Percentiles rank a stretch among this genome's conserved stretches.
Evolutionary conservation across 2,888 invertebrate species (phyloP).

Genomic region (Macrosoma leucophasiata): DNA sequence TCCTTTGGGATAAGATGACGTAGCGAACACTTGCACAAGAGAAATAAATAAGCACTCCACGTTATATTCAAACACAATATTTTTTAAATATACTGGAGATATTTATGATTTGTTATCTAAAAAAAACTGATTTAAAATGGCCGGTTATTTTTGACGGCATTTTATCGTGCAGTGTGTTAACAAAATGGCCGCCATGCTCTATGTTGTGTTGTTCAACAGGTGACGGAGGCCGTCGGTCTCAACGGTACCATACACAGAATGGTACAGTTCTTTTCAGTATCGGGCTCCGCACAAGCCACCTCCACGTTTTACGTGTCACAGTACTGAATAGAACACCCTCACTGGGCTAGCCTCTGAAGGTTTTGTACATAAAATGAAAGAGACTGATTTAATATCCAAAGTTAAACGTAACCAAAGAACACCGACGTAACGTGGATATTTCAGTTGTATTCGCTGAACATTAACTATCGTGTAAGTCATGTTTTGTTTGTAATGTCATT

Average conservation of each 20-base stretch:
- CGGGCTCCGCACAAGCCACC: conserved; percentile 76
- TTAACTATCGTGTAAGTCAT: conserved; percentile 72
- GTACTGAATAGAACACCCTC: conserved; percentile 63
- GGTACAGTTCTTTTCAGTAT: conserved; percentile 79
- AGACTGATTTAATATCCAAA: conserved; percentile 71
- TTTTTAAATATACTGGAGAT: no score
- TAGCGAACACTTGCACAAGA: conserved; percentile 9
- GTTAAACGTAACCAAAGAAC: conserved; percentile 63
- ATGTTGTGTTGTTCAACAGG: conserved; percentile 76
- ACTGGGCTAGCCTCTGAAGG: conserved; percentile 45
- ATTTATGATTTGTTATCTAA: no score
- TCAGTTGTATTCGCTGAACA: conserved; percentile 63
- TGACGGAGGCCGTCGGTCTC: conserved; percentile 77
- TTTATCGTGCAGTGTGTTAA: conserved; percentile 27
- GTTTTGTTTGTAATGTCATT: conserved; percentile 73
- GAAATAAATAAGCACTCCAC: conserved; percentile 12
- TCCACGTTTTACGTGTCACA: conserved; percentile 80
- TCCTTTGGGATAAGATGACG: conserved; percentile 5
- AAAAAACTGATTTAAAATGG: conserved; percentile 12
- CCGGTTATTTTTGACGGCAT: conserved; percentile 26
- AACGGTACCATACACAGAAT: conserved; percentile 78
- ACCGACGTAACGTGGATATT: conserved; percentile 54
- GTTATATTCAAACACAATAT: conserved; percentile 12
- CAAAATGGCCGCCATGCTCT: conserved; percentile 58
- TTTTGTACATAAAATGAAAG: conserved; percentile 68